These are phyloP conservation scores for Encarsia formosa DNA, from an alignment of 2,888 invertebrate species.

Conservation along the genomic window DNA sequence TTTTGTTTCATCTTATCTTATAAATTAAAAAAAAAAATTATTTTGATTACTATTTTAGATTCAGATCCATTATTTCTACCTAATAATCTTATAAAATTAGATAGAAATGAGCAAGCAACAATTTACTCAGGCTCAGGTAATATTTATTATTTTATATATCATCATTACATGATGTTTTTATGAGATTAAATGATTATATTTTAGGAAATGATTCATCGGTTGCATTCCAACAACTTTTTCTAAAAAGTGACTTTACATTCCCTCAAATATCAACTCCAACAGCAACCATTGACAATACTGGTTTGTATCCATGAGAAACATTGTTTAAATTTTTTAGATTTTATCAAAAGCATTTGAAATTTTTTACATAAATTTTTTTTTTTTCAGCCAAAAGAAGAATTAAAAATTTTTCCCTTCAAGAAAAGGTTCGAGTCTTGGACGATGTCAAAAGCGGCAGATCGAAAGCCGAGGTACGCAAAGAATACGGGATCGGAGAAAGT, in stretches of 20 bases:
- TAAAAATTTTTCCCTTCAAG: conserved; percentile 19
- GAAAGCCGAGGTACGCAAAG: conserved; percentile 19
- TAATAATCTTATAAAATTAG: neutral
- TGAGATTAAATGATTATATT: neutral
- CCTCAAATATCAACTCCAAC: conserved; percentile 1
- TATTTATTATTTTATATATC: neutral
- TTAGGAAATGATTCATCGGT: conserved; percentile 11
- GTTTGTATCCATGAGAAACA: neutral
- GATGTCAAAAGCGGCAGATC: conserved; percentile 15
- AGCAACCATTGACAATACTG: conserved; percentile 20
- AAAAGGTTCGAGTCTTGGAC: conserved; percentile 16
- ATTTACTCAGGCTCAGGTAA: conserved; percentile 13
- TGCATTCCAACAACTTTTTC: conserved; percentile 8
- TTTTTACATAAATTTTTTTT: neutral
- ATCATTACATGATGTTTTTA: neutral
- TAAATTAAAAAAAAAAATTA: neutral
- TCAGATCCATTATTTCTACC: conserved; percentile 1
- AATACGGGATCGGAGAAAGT: conserved; percentile 21
- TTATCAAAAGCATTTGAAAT: neutral
- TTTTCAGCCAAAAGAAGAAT: conserved; percentile 17
- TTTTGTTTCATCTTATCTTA: neutral
- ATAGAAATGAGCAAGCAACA: conserved; percentile 5
- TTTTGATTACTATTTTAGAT: conserved; percentile 5
- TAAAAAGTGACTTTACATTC: conserved; percentile 14
- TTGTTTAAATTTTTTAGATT: neutral